A percentile compares a stretch with the other conserved stretches of the same genome.
phyloP scores from a whole-genome alignment of 2,888 invertebrate species.

The Synergus japonicus region DNA sequence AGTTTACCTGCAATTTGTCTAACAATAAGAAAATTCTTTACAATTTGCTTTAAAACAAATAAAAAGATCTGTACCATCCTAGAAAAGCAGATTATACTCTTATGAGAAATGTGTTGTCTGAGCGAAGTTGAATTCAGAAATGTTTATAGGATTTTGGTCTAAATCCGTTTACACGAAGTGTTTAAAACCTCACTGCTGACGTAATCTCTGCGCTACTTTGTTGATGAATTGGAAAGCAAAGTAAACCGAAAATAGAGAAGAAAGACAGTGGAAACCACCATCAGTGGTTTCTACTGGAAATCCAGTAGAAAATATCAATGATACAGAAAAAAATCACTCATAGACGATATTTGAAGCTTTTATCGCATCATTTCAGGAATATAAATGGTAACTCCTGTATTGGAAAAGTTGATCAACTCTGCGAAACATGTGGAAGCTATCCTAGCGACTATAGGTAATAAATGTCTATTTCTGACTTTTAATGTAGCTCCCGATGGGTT shows the following conservation, averaged over 20 bases:
- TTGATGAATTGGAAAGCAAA: not conserved
- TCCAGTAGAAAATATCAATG: too few species aligned
- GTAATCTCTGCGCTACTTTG: slow-evolving; percentile 13
- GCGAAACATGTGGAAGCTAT: slow-evolving; percentile 2
- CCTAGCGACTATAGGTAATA: slow-evolving; percentile 16
- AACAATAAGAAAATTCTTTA: too few species aligned
- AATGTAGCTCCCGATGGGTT: slow-evolving; percentile 25
- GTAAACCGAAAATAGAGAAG: not conserved
- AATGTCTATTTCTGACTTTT: slow-evolving; percentile 33
- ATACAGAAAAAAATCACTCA: too few species aligned
- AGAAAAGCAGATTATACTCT: not conserved
- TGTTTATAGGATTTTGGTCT: not conserved
- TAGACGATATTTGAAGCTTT: not conserved
- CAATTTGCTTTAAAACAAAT: too few species aligned
- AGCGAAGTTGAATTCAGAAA: not conserved
- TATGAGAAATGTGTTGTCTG: not conserved
- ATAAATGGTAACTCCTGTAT: slow-evolving; percentile 8
- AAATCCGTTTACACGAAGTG: slow-evolving; percentile 5
- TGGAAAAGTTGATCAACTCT: slow-evolving; percentile 35
- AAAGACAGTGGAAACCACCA: not conserved
- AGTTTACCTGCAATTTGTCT: too few species aligned
- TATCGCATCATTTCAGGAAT: not conserved
- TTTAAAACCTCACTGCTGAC: slow-evolving; percentile 3
- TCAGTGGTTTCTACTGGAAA: not conserved
- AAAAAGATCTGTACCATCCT: too few species aligned